Evolutionary conservation across 2,888 invertebrate genomes (phyloP).

Genomic region (Lithodes maja): DNA sequence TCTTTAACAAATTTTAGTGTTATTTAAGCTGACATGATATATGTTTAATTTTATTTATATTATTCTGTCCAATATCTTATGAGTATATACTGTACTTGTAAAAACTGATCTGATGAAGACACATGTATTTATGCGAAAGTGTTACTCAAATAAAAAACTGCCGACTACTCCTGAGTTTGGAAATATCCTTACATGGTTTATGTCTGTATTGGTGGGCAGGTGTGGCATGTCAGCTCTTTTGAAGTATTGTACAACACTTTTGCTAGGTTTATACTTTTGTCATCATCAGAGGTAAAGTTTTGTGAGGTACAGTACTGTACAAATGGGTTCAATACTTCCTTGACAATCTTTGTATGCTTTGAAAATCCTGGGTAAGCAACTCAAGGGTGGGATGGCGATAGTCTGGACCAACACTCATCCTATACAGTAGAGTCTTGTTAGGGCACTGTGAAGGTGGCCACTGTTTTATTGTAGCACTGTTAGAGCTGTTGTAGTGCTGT

Average conservation of each 20-base stretch:
- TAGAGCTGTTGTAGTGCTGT: no score
- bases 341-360: no score
- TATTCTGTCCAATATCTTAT: not conserved
- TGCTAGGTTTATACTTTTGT: conserved; percentile 11
- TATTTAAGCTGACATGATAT: not conserved
- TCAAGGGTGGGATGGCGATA: no score
- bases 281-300: not conserved
- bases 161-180: not conserved
- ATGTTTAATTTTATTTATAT: not conserved
- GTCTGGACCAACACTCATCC: no score
- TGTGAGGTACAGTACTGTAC: not conserved
- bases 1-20: no score
- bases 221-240: not conserved
- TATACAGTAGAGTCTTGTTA: no score
- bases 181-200: not conserved
- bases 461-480: no score
- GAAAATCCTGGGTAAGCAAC: no score
- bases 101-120: conserved; percentile 37
- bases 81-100: conserved; percentile 29
- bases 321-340: not conserved
- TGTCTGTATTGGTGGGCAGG: not conserved
- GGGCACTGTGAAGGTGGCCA: no score
- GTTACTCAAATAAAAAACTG: conserved; percentile 36
- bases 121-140: conserved; percentile 35
- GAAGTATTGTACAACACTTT: not conserved